These are phyloP conservation scores for Lanius collurio DNA, from an alignment of 2,113 vertebrate genomes.

Conservation along the genomic window DNA sequence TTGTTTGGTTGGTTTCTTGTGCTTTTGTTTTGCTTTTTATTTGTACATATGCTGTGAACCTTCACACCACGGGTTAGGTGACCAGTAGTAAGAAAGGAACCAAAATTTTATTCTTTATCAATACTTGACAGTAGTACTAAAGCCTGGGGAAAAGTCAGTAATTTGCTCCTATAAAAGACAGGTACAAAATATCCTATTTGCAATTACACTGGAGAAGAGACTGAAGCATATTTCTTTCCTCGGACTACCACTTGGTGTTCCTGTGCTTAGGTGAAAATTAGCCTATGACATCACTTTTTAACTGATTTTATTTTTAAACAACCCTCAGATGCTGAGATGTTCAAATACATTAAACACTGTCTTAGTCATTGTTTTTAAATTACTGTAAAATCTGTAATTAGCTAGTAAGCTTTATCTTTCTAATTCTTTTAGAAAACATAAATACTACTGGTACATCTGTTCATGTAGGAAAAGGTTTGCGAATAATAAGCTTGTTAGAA, in stretches of 20 bases:
- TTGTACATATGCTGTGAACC: rapidly evolving
- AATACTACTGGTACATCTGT: neutral
- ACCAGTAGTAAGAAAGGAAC: neutral
- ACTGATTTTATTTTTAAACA: neutral
- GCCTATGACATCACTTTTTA: neutral
- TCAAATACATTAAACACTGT: neutral
- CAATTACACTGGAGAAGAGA: neutral
- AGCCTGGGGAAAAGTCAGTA: neutral
- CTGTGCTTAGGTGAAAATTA: neutral
- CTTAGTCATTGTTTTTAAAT: neutral
- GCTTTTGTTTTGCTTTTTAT: neutral
- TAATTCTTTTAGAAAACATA: neutral
- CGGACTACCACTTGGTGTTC: neutral
- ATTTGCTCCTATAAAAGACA: neutral
- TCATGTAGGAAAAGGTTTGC: neutral
- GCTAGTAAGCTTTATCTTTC: neutral
- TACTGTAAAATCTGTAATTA: neutral
- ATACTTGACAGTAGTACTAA: neutral
- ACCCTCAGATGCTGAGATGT: neutral
- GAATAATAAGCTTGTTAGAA: neutral
- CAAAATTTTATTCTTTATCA: neutral
- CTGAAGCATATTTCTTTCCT: neutral
- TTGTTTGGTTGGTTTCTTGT: neutral
- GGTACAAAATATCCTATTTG: neutral
- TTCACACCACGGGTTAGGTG: neutral